phyloP scores from a whole-genome alignment of 2,113 vertebrate genomes.

The Pachyramphus minor region DNA sequence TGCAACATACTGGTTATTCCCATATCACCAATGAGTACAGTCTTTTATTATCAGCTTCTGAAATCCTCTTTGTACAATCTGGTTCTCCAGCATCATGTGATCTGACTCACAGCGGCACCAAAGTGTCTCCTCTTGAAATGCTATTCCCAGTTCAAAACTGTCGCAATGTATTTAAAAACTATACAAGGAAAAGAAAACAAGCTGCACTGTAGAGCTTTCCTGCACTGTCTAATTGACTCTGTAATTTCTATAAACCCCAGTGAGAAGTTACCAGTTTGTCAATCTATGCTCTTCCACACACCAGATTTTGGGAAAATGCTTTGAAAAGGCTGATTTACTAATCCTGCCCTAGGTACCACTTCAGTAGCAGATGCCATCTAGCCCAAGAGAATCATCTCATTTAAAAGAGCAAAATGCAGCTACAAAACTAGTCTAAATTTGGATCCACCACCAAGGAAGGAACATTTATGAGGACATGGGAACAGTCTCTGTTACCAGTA shows the following conservation, averaged over 20 bases:
- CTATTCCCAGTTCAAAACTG: slow-evolving; percentile 5
- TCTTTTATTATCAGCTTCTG: not conserved
- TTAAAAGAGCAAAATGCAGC: slow-evolving; percentile 29
- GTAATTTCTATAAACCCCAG: slow-evolving; percentile 18
- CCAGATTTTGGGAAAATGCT: not conserved
- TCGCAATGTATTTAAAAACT: not conserved
- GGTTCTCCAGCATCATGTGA: not conserved
- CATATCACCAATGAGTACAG: not conserved
- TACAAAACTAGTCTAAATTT: slow-evolving; percentile 32
- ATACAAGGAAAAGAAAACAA: not conserved
- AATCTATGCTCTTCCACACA: not conserved
- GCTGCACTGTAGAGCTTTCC: not conserved
- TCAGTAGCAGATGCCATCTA: slow-evolving; percentile 47
- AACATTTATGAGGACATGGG: not conserved
- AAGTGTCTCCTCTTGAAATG: not conserved
- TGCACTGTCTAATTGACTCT: not conserved
- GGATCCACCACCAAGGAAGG: not conserved
- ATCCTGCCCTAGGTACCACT: slow-evolving; percentile 53
- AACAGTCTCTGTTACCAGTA: not conserved
- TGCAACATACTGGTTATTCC: slow-evolving; percentile 2
- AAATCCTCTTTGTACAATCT: not conserved
- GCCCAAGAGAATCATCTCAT: slow-evolving; percentile 34
- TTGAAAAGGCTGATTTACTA: slow-evolving; percentile 33
- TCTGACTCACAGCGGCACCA: not conserved
- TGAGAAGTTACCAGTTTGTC: slow-evolving; percentile 17